A percentile compares a stretch with the other conserved stretches of the same genome.
These are phyloP conservation scores for Ptilorrhoa leucosticta DNA, from an alignment of 2,113 vertebrate genomes.

Conservation along the genomic window DNA sequence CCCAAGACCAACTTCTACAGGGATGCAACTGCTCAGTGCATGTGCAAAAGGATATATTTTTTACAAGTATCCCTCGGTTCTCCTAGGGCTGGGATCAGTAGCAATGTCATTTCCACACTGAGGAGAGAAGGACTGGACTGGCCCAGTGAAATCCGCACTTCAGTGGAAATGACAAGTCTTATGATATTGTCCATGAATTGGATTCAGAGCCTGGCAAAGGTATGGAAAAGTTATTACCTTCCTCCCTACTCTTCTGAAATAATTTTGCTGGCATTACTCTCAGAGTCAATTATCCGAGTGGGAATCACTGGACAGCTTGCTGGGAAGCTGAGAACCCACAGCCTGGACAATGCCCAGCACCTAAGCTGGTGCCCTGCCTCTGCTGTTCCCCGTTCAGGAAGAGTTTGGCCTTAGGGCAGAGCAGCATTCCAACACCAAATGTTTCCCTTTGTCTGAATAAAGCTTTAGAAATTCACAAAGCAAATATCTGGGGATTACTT, in stretches of 20 bases:
- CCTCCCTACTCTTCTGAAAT: not conserved
- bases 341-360: not conserved
- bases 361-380: not conserved
- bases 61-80: rapidly evolving
- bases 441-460: not conserved
- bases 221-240: not conserved
- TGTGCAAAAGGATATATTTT: rapidly evolving
- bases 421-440: not conserved
- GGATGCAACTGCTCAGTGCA: not conserved
- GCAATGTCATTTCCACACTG: not conserved
- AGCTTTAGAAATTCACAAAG: not conserved
- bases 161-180: not conserved
- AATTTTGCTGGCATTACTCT: not conserved
- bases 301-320: not conserved
- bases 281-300: not conserved
- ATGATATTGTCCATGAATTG: rapidly evolving
- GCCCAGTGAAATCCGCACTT: not conserved
- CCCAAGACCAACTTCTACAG: not conserved
- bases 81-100: not conserved
- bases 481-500: not conserved
- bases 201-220: not conserved
- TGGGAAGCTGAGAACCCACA: not conserved
- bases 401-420: not conserved
- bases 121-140: not conserved
- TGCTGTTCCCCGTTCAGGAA: not conserved